Evolutionary conservation across 2,888 invertebrate genomes (phyloP).

Genomic region (Resseliella maxima): DNA sequence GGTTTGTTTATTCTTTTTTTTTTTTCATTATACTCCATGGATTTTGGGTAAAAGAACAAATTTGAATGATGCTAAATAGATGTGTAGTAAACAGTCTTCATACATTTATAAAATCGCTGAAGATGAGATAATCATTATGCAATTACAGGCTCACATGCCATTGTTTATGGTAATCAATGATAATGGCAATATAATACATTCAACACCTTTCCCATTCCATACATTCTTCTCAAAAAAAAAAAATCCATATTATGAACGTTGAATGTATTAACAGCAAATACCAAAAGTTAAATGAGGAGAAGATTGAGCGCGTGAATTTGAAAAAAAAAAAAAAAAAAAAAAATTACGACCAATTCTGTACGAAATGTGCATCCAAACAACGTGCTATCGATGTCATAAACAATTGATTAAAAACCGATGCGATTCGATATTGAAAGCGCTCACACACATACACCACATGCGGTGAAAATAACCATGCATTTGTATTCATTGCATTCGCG

Average conservation of each 20-base stretch:
- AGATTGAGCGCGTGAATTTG: background rate
- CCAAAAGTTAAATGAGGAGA: background rate
- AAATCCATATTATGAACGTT: background rate
- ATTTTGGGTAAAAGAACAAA: background rate
- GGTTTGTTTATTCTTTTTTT: no score
- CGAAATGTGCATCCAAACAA: constrained; percentile 29
- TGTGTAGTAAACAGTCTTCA: background rate
- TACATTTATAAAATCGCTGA: background rate
- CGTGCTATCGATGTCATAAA: constrained; percentile 47
- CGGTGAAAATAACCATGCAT: constrained; percentile 9
- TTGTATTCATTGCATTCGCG: constrained; percentile 49
- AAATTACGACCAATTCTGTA: constrained; percentile 24
- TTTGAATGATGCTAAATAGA: background rate
- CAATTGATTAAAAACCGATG: constrained; percentile 44
- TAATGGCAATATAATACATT: constrained; percentile 5
- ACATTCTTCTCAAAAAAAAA: background rate
- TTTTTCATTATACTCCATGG: no score
- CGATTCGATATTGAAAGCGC: background rate
- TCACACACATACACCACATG: background rate
- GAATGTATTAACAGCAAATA: background rate
- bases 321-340: background rate
- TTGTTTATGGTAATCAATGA: constrained; percentile 23
- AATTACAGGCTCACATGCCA: constrained; percentile 8
- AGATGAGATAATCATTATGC: background rate
- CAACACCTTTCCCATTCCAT: no score